These are phyloP conservation scores for Pantelozetes paolii DNA, from an alignment of 2,888 invertebrate genomes.

Conservation along the genomic window DNA sequence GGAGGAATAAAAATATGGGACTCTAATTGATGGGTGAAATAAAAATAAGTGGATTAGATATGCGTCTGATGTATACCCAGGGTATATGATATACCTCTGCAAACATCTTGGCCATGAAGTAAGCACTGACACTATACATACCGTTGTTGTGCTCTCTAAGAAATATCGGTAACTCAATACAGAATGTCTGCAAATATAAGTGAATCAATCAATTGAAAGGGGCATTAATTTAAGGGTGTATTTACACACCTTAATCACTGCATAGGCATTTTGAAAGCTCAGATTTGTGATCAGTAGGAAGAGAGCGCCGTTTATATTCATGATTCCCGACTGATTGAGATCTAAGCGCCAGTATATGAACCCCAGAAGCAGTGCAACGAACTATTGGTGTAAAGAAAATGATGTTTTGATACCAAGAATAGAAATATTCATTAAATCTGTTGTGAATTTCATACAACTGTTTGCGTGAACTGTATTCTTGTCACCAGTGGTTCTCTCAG, in stretches of 20 bases:
- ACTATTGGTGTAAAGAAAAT: slow-evolving; percentile 47
- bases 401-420: background rate
- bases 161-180: slow-evolving; percentile 81
- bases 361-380: slow-evolving; percentile 53
- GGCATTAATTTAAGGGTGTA: background rate
- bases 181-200: slow-evolving; percentile 68
- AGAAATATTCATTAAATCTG: background rate
- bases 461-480: slow-evolving; percentile 80
- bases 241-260: slow-evolving; percentile 53
- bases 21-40: slow-evolving; percentile 21
- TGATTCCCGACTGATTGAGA: slow-evolving; percentile 52
- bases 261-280: slow-evolving; percentile 55
- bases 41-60: background rate
- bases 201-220: background rate
- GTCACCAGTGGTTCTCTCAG: slow-evolving; percentile 85
- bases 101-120: slow-evolving; percentile 82
- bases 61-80: background rate
- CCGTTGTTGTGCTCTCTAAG: slow-evolving; percentile 81
- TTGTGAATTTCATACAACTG: slow-evolving; percentile 65
- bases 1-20: slow-evolving; percentile 77
- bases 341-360: slow-evolving; percentile 53
- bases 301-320: slow-evolving; percentile 54
- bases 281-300: slow-evolving; percentile 53
- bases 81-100: slow-evolving; percentile 60
- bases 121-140: slow-evolving; percentile 83